These are phyloP conservation scores for Drosophila triauraria DNA, from an alignment of 1,140 invertebrate species.

Conservation along the genomic window DNA sequence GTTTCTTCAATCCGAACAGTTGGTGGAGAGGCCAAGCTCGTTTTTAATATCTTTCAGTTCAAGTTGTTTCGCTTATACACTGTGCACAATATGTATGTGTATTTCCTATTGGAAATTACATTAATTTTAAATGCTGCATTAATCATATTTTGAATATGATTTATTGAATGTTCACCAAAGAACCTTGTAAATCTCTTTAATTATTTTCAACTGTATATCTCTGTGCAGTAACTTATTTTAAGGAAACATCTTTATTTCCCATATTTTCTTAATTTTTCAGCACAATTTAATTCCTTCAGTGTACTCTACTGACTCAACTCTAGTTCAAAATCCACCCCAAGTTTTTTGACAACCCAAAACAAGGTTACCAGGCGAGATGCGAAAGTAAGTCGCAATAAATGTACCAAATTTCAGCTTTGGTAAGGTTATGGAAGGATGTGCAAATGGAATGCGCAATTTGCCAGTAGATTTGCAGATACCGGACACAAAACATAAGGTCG, in stretches of 20 bases:
- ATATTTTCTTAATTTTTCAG: too few species aligned
- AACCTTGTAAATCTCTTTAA: too few species aligned
- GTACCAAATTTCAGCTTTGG: conserved; percentile 66
- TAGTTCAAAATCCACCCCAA: conserved; percentile 61
- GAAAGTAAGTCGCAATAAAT: conserved; percentile 69
- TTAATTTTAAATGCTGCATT: neutral
- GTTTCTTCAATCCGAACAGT: conserved; percentile 53
- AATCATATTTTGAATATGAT: too few species aligned
- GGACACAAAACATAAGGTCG: conserved; percentile 20
- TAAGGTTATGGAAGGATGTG: conserved; percentile 8
- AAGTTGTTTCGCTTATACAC: conserved; percentile 7
- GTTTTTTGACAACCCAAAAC: conserved; percentile 19
- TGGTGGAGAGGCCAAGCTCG: conserved; percentile 29
- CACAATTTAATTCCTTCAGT: conserved; percentile 22
- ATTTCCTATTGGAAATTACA: neutral
- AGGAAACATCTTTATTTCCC: fast-evolving
- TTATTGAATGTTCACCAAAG: neutral
- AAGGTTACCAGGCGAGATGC: conserved; percentile 47
- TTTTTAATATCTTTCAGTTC: conserved; percentile 8
- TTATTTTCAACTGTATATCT: too few species aligned
- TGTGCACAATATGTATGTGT: neutral
- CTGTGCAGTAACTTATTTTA: too few species aligned
- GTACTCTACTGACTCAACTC: conserved; percentile 20
- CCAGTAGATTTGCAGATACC: conserved; percentile 15
- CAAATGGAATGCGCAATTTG: conserved; percentile 58